These are phyloP conservation scores for Motacilla tschutschensis DNA, from an alignment of 2,113 vertebrate genomes.

Conservation along the genomic window DNA sequence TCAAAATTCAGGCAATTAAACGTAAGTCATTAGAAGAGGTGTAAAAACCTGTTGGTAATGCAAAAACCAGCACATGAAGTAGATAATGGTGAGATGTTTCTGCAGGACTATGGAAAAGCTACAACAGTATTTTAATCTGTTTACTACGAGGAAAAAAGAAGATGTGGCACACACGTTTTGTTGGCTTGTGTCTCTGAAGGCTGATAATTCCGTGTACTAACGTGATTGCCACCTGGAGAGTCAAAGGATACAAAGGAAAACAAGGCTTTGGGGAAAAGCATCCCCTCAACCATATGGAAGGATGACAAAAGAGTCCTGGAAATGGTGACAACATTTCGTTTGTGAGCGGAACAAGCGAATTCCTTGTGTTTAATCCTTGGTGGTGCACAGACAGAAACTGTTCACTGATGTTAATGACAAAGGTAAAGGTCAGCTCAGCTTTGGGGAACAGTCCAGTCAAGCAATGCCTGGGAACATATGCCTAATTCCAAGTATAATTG, in stretches of 20 bases:
- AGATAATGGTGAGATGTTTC: neutral
- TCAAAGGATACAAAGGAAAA: neutral
- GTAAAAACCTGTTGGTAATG: neutral
- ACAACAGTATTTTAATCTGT: neutral
- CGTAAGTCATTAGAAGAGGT: neutral
- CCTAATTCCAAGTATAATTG: slow-evolving; percentile 39
- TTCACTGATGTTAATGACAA: neutral
- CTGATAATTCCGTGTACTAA: neutral
- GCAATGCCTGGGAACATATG: slow-evolving; percentile 3
- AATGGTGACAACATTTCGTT: neutral
- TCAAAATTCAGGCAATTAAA: neutral
- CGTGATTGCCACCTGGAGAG: neutral
- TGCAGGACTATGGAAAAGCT: neutral
- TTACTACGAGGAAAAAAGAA: neutral
- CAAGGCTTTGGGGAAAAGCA: neutral
- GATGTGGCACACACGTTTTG: neutral
- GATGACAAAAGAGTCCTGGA: neutral
- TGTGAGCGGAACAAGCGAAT: accelerated
- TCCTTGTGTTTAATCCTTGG: neutral
- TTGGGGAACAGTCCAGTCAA: neutral
- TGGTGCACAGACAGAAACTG: neutral
- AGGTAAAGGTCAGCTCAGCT: slow-evolving; percentile 4
- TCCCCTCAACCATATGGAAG: neutral
- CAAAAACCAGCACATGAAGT: neutral
- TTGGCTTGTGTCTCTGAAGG: neutral